Conservation (phyloP, 2,888 invertebrate genomes). For the Alsophila aescularia region DNA sequence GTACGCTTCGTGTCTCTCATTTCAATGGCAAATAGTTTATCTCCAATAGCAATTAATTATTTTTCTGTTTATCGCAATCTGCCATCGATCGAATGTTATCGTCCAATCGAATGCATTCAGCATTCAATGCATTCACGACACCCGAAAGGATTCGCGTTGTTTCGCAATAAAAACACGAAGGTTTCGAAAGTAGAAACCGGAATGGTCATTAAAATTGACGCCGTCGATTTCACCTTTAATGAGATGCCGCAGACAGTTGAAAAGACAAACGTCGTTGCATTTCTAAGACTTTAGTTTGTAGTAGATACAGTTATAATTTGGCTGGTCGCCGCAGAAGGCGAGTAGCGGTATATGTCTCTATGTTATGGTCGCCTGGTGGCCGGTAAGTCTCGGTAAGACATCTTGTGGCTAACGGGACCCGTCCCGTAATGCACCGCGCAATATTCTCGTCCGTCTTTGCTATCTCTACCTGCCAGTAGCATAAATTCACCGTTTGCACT, state of each 20-base stretch:
- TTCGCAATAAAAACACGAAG: conserved; percentile 41
- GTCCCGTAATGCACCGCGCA: conserved; percentile 52
- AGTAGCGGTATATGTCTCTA: conserved; percentile 68
- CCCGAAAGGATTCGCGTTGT: conserved; percentile 30
- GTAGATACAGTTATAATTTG: conserved; percentile 76
- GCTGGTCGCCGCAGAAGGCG: conserved; percentile 63
- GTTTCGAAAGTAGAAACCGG: conserved; percentile 53
- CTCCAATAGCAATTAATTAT: too few species aligned
- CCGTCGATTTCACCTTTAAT: conserved; percentile 63
- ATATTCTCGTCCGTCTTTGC: conserved; percentile 42
- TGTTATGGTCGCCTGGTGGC: conserved; percentile 55
- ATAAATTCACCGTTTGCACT: conserved; percentile 27
- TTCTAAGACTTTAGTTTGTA: conserved; percentile 34
- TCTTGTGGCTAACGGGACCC: conserved; percentile 58
- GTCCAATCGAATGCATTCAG: conserved; percentile 20
- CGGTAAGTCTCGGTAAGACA: conserved; percentile 52
- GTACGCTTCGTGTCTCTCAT: conserved; percentile 31
- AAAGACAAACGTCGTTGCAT: conserved; percentile 42
- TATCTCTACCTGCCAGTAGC: conserved; percentile 35
- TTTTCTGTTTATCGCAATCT: conserved; percentile 6
- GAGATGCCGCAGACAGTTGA: conserved; percentile 53
- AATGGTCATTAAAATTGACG: conserved; percentile 54
- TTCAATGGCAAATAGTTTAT: conserved; percentile 13
- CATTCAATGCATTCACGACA: conserved; percentile 14
- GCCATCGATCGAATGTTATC: conserved; percentile 30